Base-by-base conservation (phyloP, 2,113 vertebrate genomes). In the Rhinolophus ferrumequinum region DNA sequence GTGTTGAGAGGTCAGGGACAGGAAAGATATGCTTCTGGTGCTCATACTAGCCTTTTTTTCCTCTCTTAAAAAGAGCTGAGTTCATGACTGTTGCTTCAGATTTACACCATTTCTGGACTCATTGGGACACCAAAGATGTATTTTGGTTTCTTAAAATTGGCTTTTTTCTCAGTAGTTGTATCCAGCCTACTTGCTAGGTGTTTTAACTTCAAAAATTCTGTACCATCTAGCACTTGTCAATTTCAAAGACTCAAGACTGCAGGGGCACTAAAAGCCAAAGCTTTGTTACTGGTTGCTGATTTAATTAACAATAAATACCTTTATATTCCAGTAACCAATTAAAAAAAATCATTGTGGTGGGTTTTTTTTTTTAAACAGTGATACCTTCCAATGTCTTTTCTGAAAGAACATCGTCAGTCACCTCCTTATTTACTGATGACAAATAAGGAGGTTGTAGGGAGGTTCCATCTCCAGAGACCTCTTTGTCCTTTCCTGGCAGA, bases 401-500 rank as follows among this genome's bases (percentile, higher is more conserved):
- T 60, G n/a, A 93, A 90, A 80, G 90, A 87, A 77, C 62, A 83
- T 88, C 30, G 41, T 64, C 60, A 7, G 0, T 93, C 47, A 90
- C 58, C 87, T 88, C 16, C n/a, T 90, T 69, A 91, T 62, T 90
- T 86, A 66, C 66, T 66, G n/a, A 35, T 50, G 26, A 81, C 66
- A 89, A 44, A 75, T 81, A n/a, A n/a, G n/a, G n/a, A n/a, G n/a
- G n/a, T 75, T 81, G 41, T 87, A 83, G 82, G 24, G 18, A 96
- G 41, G 60, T 22, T 73, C 52, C 41, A 52, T 69, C 69, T 87
- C 28, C 80, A 80, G 66, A 94, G n/a, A 70, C 33, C 41, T 52
- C 26, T 47, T 6, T 18, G 38, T 73, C 33, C 38, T 75, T 66
- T 44, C 21, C 52, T 81, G 60, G 18, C 33, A 26, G 24, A 62